These are phyloP conservation scores for Chaetops frenatus DNA, from an alignment of 2,113 vertebrate genomes.

Conservation along the genomic window DNA sequence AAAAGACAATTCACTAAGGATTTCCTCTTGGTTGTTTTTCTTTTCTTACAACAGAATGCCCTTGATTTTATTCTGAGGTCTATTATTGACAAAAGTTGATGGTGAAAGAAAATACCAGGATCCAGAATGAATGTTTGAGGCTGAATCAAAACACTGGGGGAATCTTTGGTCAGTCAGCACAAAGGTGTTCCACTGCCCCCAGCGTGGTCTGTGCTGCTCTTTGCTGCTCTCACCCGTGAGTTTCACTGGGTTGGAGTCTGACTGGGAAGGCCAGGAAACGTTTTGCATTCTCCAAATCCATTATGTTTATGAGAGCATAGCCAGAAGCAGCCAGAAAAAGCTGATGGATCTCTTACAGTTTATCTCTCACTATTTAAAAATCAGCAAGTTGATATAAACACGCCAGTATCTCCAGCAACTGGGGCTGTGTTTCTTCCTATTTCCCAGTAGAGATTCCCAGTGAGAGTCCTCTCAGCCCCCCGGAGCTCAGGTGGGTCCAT, in stretches of 20 bases:
- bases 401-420: background rate
- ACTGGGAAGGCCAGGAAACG: background rate
- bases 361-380: background rate
- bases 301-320: background rate
- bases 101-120: background rate
- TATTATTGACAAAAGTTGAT: background rate
- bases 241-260: background rate
- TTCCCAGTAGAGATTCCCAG: background rate
- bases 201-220: background rate
- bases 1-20: background rate
- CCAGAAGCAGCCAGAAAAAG: background rate
- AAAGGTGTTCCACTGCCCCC: background rate
- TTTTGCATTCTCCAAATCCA: background rate
- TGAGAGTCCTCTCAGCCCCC: background rate
- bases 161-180: background rate
- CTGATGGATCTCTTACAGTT: background rate
- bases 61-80: background rate
- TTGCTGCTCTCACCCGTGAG: background rate
- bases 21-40: background rate
- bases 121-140: background rate
- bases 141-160: background rate
- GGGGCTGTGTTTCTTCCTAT: background rate
- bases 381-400: background rate
- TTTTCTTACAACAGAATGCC: background rate
- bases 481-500: background rate